Conservation (phyloP, 2,113 vertebrate species). For the Camelus bactrianus region DNA sequence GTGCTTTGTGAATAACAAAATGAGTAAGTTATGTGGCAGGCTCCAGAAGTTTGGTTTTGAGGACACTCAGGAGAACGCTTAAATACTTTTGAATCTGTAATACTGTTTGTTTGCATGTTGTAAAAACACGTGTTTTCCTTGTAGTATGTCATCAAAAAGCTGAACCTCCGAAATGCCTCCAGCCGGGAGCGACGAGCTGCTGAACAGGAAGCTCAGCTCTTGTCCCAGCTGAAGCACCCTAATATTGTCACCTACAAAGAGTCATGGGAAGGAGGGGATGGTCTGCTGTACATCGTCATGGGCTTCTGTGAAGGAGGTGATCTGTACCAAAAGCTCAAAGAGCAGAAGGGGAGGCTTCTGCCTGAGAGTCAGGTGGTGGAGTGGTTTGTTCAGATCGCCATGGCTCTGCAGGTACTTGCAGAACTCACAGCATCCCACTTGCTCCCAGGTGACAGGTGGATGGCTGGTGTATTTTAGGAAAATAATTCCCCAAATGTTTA, state of each 20-base stretch:
- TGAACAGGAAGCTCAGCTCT: constrained; percentile 97
- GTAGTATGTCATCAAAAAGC: constrained; percentile 97
- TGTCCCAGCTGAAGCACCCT: constrained; percentile 95
- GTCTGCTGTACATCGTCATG: constrained; percentile 97
- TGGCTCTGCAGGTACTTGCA: constrained; percentile 95
- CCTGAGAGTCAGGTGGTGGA: constrained; percentile 96
- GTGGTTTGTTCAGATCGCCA: constrained; percentile 99
- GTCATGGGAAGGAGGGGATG: constrained; percentile 96
- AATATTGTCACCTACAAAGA: constrained; percentile 98
- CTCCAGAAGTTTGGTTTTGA: constrained; percentile 27
- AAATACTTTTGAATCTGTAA: constrained; percentile 12
- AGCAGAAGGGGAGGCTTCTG: constrained; percentile 94
- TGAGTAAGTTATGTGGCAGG: neutral
- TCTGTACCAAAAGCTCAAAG: constrained; percentile 96
- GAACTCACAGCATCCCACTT: neutral
- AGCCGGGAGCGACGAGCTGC: constrained; percentile 93
- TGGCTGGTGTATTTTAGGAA: neutral
- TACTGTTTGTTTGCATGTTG: constrained; percentile 19
- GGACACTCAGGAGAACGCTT: neutral
- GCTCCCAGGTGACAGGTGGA: neutral
- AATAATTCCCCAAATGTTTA: neutral
- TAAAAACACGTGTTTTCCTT: constrained; percentile 67
- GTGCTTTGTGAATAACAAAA: constrained; percentile 43
- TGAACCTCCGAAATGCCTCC: constrained; percentile 94
- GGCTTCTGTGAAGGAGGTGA: constrained; percentile 99